Evolutionary conservation across 2,797 vertebrate genomes (phyloP).

Genomic region (Zenarchopterus dispar): DNA sequence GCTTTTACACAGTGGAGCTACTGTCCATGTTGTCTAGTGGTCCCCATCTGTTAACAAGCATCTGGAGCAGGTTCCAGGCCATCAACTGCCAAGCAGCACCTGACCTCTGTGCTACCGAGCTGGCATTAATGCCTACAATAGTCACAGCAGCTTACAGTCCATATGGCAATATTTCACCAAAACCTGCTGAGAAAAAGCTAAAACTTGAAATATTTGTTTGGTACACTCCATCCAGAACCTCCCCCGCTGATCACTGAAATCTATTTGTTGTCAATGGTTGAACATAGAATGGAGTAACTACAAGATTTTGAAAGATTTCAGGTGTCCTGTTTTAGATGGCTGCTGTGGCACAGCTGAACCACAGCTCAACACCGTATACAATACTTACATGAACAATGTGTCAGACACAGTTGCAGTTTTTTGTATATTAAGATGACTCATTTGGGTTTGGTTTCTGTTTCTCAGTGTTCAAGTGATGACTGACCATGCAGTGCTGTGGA

Average conservation of each 20-base stretch:
- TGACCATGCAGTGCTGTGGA: conserved; percentile 54
- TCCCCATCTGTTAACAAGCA: conserved; percentile 46
- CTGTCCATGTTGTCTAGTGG: conserved; percentile 65
- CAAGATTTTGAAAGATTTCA: no score
- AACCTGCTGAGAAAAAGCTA: no score
- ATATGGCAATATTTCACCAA: no score
- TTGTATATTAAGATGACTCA: conserved; percentile 49
- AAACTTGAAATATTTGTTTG: no score
- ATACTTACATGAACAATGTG: no score
- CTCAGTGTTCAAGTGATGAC: conserved; percentile 55
- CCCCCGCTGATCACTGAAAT: conserved; percentile 29
- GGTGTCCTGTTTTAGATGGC: no score
- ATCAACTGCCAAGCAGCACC: conserved; percentile 52
- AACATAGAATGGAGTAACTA: neutral
- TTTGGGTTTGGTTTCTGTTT: conserved; percentile 58
- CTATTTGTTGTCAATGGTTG: conserved; percentile 37
- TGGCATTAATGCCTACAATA: conserved; percentile 51
- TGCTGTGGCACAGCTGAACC: no score
- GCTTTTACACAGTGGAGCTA: conserved; percentile 58
- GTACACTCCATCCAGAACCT: conserved; percentile 11
- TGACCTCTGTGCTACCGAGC: conserved; percentile 61
- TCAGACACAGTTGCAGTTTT: conserved; percentile 12
- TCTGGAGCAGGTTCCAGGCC: conserved; percentile 65
- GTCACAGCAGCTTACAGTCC: conserved; percentile 46
- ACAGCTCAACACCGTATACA: no score